phyloP scores from a whole-genome alignment of 2,113 vertebrate species.

The Anolis carolinensis region DNA sequence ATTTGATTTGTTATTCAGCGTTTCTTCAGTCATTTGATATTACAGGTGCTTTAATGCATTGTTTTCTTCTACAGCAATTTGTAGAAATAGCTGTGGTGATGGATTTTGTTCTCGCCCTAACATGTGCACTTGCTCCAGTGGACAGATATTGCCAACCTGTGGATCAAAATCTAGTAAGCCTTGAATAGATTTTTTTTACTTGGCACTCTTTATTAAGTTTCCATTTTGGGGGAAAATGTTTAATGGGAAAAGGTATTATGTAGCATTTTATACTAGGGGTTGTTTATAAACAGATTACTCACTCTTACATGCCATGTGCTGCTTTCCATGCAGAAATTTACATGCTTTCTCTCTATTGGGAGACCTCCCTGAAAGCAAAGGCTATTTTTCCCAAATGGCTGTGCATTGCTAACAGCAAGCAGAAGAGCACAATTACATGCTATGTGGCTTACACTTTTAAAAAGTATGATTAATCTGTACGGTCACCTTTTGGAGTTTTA shows the following conservation, averaged over 20 bases:
- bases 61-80: constrained; percentile 79
- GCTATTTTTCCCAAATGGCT: not conserved
- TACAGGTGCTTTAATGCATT: not conserved
- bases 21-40: not conserved
- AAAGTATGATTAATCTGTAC: not conserved
- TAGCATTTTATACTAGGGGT: not conserved
- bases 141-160: constrained; percentile 83
- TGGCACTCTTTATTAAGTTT: not conserved
- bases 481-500: not conserved
- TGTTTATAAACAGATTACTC: not conserved
- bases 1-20: not conserved
- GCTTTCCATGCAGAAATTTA: not conserved
- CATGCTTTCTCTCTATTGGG: not conserved
- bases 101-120: constrained; percentile 90
- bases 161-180: constrained; percentile 77
- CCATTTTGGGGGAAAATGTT: not conserved
- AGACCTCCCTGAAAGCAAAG: not conserved
- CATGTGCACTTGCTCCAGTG: constrained; percentile 87
- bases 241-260: not conserved
- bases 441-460: not conserved
- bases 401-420: not conserved
- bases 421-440: not conserved
- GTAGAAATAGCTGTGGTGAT: constrained; percentile 86
- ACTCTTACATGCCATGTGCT: not conserved
- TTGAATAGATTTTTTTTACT: not conserved